phyloP scores from a whole-genome alignment of 2,888 invertebrate species.

The Imbricaverruca yamaguchii region DNA sequence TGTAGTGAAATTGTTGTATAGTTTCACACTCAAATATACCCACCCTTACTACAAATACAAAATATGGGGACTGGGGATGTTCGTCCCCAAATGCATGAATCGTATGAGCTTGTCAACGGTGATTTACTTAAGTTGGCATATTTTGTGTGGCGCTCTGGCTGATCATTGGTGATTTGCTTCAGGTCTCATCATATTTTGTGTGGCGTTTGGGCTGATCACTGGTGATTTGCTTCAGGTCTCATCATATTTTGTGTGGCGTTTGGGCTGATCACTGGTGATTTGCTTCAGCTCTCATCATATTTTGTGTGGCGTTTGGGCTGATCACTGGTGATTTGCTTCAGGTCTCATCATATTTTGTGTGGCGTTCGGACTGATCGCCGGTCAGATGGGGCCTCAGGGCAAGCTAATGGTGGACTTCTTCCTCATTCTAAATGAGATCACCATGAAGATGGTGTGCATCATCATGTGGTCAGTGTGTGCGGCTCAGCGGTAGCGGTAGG shows the following conservation, averaged over 20 bases:
- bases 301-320: constrained; percentile 54
- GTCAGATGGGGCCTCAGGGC: constrained; percentile 50
- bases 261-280: constrained; percentile 49
- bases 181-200: constrained; percentile 39
- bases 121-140: constrained; percentile 34
- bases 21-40: too few species aligned
- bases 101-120: too few species aligned
- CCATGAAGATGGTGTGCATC: constrained; percentile 52
- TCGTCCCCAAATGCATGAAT: too few species aligned
- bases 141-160: constrained; percentile 56
- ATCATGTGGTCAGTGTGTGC: constrained; percentile 50
- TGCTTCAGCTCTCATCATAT: constrained; percentile 49
- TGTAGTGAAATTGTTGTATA: too few species aligned
- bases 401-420: constrained; percentile 54
- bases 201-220: too few species aligned
- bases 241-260: constrained; percentile 50
- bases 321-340: constrained; percentile 44
- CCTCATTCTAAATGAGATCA: constrained; percentile 51
- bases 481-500: background rate
- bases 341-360: constrained; percentile 54
- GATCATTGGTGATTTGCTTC: constrained; percentile 44
- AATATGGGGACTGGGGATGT: too few species aligned
- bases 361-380: constrained; percentile 52
- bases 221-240: too few species aligned
- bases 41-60: too few species aligned